Base-by-base conservation (phyloP, 2,113 vertebrate species). In the Peromyscus maniculatus region DNA sequence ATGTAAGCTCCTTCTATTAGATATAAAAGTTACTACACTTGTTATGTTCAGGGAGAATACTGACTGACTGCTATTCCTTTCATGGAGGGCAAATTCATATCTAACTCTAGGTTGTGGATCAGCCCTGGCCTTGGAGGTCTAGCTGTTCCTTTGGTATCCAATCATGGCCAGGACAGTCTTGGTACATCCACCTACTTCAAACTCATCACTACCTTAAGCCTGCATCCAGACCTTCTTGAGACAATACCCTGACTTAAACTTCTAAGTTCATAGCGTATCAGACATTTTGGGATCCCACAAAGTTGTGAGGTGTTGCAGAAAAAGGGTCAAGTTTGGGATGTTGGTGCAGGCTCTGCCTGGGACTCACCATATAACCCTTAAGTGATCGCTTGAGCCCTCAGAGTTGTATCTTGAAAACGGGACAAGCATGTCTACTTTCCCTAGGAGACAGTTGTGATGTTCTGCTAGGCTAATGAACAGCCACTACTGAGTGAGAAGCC, bases 21-120 rank as follows among this genome's bases (percentile, higher is more conserved):
- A 90, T 91, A 94, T 39, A 87, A 87, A 75, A 84, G 89, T 89
- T 78, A 94, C 17, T 59, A n/a, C 39, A 5, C 52, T 94, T 91
- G 19, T 69, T 94, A 10, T 80, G 33, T 88, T 88, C 89, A 80
- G 36, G 24, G 46, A 71, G 75, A 90, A 64, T 86, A 67, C 46
- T 79, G 59, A 39, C 87, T 96, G 36, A 52, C 11, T 93, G 69
- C 36, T 7, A 49, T 3, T 7, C 5, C 2, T 13, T 83, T 16
- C 15, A 15, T 74, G 26, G 1, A 33, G 39, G 62, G 87, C 5
- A 72, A 52, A n/a, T 93, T 95, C 39, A 92, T 52, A 57, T 82
- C 31, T 90, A 74, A 55, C 13, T 84, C 71, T 77, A 59, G 16
- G 3, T 62, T 55, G 33, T n/a, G 17, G 7, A 4, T 92, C 82